Evolutionary conservation across 2,113 vertebrate genomes (phyloP).

Genomic region (Prunella fulvescens): DNA sequence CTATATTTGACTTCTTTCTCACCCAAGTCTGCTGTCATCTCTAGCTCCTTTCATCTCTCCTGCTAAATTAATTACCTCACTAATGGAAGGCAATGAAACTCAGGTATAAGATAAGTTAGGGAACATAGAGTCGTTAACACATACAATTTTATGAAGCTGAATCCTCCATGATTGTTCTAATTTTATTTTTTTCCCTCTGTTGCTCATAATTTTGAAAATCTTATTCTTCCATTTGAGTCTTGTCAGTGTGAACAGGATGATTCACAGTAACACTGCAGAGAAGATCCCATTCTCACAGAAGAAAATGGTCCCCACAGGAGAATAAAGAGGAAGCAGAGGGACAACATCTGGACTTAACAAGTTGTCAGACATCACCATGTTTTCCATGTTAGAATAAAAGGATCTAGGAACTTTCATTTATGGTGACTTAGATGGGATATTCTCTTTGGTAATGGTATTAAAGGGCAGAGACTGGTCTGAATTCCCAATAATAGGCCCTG

Average conservation of each 20-base stretch:
- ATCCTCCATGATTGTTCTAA: neutral
- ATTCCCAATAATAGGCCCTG: neutral
- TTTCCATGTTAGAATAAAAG: neutral
- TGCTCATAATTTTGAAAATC: neutral
- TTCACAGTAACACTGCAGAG: neutral
- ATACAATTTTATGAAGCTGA: neutral
- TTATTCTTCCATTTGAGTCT: neutral
- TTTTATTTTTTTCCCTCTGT: neutral
- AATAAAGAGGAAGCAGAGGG: neutral
- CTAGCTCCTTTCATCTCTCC: neutral
- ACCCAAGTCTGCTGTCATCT: neutral
- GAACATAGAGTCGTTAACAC: neutral
- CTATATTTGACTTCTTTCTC: neutral
- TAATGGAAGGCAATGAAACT: neutral
- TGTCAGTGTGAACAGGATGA: neutral
- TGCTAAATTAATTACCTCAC: conserved; percentile 29
- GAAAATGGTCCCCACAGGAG: neutral
- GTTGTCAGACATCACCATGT: neutral
- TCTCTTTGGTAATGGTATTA: neutral
- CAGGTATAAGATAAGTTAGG: neutral
- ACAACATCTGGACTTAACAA: neutral
- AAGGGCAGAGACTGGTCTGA: neutral
- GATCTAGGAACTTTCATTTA: neutral
- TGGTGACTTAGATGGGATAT: neutral
- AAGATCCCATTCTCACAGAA: neutral